These are phyloP conservation scores for Larimichthys polyactis DNA, from an alignment of 2,113 vertebrate species.

Conservation along the genomic window DNA sequence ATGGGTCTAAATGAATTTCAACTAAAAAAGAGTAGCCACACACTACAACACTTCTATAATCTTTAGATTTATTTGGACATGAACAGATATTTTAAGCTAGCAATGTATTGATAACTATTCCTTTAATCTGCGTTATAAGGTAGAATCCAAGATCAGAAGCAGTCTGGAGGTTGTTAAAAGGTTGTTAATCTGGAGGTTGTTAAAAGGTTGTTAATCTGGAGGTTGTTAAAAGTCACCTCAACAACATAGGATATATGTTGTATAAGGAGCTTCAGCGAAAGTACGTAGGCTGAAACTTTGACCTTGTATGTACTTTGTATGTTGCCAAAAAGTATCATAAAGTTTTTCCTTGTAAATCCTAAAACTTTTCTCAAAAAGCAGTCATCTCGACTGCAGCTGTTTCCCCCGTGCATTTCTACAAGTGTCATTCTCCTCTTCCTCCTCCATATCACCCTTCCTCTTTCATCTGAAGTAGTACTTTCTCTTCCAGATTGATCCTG, in stretches of 20 bases:
- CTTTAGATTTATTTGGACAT: too few species aligned
- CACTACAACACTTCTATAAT: too few species aligned
- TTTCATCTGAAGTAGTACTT: conserved; percentile 27
- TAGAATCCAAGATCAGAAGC: not conserved
- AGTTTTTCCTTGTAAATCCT: not conserved
- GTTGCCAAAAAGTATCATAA: not conserved
- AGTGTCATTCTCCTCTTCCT: not conserved
- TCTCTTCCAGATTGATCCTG: conserved; percentile 90
- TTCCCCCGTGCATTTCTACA: not conserved
- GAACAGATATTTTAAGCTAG: too few species aligned
- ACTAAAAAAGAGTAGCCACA: too few species aligned
- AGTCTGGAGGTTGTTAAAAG: not conserved
- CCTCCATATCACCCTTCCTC: not conserved
- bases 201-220: not conserved
- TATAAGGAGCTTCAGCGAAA: not conserved
- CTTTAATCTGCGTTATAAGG: too few species aligned
- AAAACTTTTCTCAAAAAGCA: not conserved
- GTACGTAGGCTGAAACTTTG: not conserved
- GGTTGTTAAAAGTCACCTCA: not conserved
- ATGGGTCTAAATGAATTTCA: too few species aligned
- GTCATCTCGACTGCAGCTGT: not conserved
- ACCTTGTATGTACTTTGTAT: not conserved
- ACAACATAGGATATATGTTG: not conserved
- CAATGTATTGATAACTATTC: too few species aligned
- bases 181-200: too few species aligned